A percentile compares a stretch with the other conserved stretches of the same genome.
Evolutionary conservation across 2,888 invertebrate genomes (phyloP).

Genomic region (Lomographa bimaculata): DNA sequence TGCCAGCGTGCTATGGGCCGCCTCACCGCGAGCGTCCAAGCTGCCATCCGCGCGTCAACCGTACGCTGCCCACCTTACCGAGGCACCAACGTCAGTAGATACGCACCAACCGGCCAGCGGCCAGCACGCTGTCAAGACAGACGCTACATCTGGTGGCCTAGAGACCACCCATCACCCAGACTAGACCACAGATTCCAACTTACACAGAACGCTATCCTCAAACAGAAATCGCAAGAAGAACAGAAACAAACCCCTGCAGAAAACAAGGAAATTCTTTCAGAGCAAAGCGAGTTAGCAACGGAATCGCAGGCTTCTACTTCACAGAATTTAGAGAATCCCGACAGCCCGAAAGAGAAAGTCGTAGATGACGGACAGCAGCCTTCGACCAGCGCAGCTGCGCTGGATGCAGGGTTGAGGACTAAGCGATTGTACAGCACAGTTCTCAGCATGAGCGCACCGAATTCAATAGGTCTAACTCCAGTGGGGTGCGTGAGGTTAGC

Average conservation of each 20-base stretch:
- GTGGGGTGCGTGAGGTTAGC: slow-evolving; percentile 61
- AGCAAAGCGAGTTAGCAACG: slow-evolving; percentile 26
- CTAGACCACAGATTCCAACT: slow-evolving; percentile 55
- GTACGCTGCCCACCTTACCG: slow-evolving; percentile 67
- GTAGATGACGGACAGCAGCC: slow-evolving; percentile 56
- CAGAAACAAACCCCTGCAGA: slow-evolving; percentile 35
- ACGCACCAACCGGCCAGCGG: slow-evolving; percentile 68
- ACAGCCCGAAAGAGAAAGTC: slow-evolving; percentile 46
- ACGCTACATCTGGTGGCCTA: slow-evolving; percentile 68
- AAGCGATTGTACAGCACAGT: slow-evolving; percentile 82
- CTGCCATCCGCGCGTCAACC: slow-evolving; percentile 62
- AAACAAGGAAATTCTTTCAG: slow-evolving; percentile 34
- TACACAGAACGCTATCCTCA: slow-evolving; percentile 38
- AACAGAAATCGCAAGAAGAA: slow-evolving; percentile 36
- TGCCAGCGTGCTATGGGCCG: slow-evolving; percentile 68
- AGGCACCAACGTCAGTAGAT: slow-evolving; percentile 70
- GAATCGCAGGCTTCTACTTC: slow-evolving; percentile 32
- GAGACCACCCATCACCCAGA: slow-evolving; percentile 57
- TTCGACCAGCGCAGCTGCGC: slow-evolving; percentile 61
- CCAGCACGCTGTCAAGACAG: slow-evolving; percentile 61
- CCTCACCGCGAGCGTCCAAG: slow-evolving; percentile 67
- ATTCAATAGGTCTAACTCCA: slow-evolving; percentile 54
- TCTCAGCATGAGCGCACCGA: slow-evolving; percentile 72
- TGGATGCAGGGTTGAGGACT: slow-evolving; percentile 57
- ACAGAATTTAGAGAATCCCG: slow-evolving; percentile 38